Evolutionary conservation across 2,113 vertebrate genomes (phyloP).

Genomic region (Bambusicola thoracicus): DNA sequence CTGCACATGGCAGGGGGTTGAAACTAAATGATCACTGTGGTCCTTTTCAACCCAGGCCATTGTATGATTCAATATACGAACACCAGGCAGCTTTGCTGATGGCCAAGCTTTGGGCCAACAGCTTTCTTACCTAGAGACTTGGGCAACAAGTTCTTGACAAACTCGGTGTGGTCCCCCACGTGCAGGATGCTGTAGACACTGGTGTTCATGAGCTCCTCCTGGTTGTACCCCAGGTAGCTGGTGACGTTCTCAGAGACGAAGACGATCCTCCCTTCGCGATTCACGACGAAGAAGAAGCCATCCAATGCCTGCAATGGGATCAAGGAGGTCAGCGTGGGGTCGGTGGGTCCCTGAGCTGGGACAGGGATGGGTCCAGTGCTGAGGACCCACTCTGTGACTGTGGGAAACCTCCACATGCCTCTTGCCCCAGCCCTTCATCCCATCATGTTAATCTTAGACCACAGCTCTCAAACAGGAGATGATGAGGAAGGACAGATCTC

Average conservation of each 20-base stretch:
- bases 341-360: not conserved
- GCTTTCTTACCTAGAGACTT: conserved; percentile 87
- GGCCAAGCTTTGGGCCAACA: not conserved
- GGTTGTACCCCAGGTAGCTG: conserved; percentile 91
- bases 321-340: fast-evolving
- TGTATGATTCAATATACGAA: no score
- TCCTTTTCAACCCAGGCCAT: no score
- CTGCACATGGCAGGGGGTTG: no score
- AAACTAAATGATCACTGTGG: no score
- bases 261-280: conserved; percentile 93
- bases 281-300: conserved; percentile 96
- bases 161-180: conserved; percentile 94
- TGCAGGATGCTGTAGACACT: conserved; percentile 98
- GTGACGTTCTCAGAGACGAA: conserved; percentile 95
- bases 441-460: not conserved
- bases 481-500: not conserved
- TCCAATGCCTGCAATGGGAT: conserved; percentile 85
- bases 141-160: conserved; percentile 92
- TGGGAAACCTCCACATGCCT: not conserved
- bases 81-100: no score
- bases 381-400: not conserved
- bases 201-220: conserved; percentile 95
- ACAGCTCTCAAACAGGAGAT: not conserved
- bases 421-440: not conserved
- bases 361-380: not conserved